These are phyloP conservation scores for Phyllostomus discolor DNA, from an alignment of 2,113 vertebrate genomes.

Conservation along the genomic window DNA sequence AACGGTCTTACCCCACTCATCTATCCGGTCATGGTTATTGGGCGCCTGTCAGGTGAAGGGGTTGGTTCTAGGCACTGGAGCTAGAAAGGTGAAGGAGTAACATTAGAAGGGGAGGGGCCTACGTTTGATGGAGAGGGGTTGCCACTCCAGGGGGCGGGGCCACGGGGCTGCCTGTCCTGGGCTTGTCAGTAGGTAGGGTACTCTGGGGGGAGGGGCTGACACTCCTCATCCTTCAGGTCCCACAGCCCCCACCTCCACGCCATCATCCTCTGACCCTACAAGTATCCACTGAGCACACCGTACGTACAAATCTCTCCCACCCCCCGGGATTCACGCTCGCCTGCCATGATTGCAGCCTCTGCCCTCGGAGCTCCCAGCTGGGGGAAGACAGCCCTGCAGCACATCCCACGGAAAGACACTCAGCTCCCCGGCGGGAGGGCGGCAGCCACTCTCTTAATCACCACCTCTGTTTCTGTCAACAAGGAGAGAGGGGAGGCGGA, in stretches of 20 bases:
- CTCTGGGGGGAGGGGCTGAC: too few relatives aligned
- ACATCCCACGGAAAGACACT: background rate
- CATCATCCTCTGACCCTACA: background rate
- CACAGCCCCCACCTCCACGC: background rate
- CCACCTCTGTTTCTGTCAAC: constrained; percentile 38
- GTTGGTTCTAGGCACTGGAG: background rate
- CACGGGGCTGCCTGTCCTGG: background rate
- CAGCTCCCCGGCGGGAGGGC: background rate
- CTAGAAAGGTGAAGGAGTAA: background rate
- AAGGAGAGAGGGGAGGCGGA: background rate
- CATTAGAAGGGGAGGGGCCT: background rate
- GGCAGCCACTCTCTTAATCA: constrained; percentile 41
- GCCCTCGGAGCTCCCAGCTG: background rate
- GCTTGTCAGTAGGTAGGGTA: too few relatives aligned
- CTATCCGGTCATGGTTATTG: background rate
- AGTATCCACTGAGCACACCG: rapidly evolving
- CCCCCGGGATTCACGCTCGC: background rate
- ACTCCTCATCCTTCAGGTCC: too few relatives aligned
- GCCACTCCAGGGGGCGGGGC: too few relatives aligned
- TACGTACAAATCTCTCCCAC: background rate
- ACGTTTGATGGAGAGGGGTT: background rate
- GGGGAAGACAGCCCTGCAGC: background rate
- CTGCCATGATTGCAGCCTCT: background rate
- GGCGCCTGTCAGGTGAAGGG: background rate
- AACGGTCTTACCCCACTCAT: background rate